Conservation (phyloP, 92 coral and sea anemone species). For the Paramuricea clavata region DNA sequence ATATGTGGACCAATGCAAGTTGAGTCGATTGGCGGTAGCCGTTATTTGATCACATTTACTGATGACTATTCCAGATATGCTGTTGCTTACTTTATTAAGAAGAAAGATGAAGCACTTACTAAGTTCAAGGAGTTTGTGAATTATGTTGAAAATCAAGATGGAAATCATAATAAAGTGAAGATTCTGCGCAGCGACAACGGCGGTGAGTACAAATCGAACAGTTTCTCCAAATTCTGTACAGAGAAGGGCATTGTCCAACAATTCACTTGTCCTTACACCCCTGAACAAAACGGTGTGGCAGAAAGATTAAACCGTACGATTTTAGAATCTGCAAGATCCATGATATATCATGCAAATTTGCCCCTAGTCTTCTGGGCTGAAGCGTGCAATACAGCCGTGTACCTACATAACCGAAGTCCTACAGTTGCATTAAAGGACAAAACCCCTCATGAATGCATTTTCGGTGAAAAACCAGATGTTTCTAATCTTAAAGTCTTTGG, state of each 20-base stretch:
- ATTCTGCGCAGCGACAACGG: background rate
- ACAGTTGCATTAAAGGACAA: constrained; percentile 52
- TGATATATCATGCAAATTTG: constrained; percentile 62
- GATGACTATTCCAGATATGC: constrained; percentile 45
- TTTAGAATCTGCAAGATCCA: constrained; percentile 47
- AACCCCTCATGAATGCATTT: constrained; percentile 49
- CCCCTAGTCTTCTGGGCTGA: constrained; percentile 75
- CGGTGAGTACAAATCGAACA: background rate
- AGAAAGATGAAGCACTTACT: constrained; percentile 38
- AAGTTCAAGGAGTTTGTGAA: constrained; percentile 38
- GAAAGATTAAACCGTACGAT: constrained; percentile 50
- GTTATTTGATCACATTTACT: constrained; percentile 47
- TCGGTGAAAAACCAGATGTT: constrained; percentile 39
- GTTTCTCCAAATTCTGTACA: background rate
- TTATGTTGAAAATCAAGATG: background rate
- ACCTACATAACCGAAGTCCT: constrained; percentile 55
- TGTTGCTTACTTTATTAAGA: constrained; percentile 40
- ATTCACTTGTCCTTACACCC: constrained; percentile 31
- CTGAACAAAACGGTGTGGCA: constrained; percentile 50
- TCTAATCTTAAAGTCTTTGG: constrained; percentile 59
- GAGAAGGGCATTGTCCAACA: constrained; percentile 45
- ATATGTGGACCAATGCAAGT: constrained; percentile 52
- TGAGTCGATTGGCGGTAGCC: constrained; percentile 37
- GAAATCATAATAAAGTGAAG: background rate
- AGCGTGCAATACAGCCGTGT: constrained; percentile 73